phyloP scores from a whole-genome alignment of 1,140 invertebrate genomes.

The Halyomorpha halys region DNA sequence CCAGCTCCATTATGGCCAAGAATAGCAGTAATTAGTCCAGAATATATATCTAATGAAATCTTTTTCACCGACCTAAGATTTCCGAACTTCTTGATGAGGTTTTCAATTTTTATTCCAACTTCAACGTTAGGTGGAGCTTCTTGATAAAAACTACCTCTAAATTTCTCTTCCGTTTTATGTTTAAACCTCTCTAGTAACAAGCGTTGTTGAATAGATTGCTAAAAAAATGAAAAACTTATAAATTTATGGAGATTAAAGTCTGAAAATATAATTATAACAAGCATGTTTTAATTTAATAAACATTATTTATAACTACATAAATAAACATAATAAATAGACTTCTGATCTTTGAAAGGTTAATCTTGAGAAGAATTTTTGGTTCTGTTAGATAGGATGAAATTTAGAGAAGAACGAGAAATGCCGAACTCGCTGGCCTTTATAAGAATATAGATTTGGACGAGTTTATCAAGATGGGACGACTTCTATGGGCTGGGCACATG shows the following conservation, averaged over 20 bases:
- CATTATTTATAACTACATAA: too few relatives aligned
- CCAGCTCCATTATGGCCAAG: conserved; percentile 82
- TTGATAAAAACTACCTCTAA: background rate
- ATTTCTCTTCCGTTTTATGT: background rate
- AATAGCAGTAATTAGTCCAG: conserved; percentile 73
- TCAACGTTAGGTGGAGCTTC: background rate
- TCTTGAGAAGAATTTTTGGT: too few relatives aligned
- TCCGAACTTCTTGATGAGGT: conserved; percentile 21
- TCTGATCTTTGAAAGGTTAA: too few relatives aligned
- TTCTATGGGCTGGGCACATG: too few relatives aligned
- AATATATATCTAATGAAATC: conserved; percentile 30
- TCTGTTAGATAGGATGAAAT: too few relatives aligned
- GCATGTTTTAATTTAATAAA: too few relatives aligned
- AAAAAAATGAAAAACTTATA: conserved; percentile 12
- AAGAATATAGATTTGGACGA: too few relatives aligned
- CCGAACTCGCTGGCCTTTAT: too few relatives aligned
- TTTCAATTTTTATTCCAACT: conserved; percentile 1
- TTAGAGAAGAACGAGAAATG: too few relatives aligned
- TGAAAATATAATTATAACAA: background rate
- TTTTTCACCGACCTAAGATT: conserved; percentile 29
- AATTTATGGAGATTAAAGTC: too few relatives aligned
- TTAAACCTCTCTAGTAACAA: background rate
- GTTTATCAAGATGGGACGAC: too few relatives aligned
- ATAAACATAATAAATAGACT: too few relatives aligned
- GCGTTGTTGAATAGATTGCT: background rate